Evolutionary conservation across 1,140 invertebrate genomes (phyloP).

Genomic region (Heliconius hewitsoni): DNA sequence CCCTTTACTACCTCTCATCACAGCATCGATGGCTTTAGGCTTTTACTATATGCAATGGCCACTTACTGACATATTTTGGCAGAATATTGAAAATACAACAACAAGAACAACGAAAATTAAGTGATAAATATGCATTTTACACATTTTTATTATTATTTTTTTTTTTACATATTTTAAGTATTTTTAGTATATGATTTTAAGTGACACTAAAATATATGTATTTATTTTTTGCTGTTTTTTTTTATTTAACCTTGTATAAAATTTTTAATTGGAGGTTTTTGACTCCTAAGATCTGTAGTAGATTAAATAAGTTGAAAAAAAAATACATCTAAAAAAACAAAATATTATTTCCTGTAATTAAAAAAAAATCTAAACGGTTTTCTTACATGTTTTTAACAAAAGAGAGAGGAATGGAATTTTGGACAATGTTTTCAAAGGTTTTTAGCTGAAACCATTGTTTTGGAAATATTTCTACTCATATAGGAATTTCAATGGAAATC

Average conservation of each 20-base stretch:
- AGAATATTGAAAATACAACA: not conserved
- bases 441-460: no score
- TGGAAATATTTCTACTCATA: no score
- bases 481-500: no score
- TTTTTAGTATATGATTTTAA: not conserved
- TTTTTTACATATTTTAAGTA: not conserved
- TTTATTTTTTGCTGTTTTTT: not conserved
- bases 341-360: no score
- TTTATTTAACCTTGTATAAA: not conserved
- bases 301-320: no score
- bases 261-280: no score
- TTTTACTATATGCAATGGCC: conserved; percentile 49
- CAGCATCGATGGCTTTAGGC: conserved; percentile 28
- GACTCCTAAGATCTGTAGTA: no score
- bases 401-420: no score
- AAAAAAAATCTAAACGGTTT: no score
- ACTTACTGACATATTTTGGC: conserved; percentile 36
- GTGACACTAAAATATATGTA: not conserved
- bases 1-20: conserved; percentile 14
- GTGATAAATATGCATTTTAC: not conserved
- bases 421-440: no score
- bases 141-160: not conserved
- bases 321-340: no score
- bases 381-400: no score
- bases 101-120: conserved; percentile 28